Conservation (phyloP, 37 sponge, comb jelly and placozoan species). For the Chondrilla cf. caribensis region DNA sequence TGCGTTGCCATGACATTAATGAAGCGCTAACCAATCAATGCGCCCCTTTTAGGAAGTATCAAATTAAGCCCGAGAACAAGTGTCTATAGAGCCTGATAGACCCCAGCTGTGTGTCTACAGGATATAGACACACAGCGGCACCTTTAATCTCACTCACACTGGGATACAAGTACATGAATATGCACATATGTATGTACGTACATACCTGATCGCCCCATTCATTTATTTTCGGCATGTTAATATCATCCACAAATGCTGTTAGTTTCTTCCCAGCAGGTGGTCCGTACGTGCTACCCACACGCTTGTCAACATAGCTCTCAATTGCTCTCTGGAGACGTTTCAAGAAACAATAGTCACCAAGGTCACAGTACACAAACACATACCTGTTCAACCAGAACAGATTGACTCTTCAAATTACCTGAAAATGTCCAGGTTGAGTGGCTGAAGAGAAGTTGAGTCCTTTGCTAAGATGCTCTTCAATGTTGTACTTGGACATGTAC, state of each 20-base stretch:
- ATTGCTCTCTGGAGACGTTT: constrained; percentile 71
- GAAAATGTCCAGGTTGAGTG: constrained; percentile 91
- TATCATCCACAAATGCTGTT: constrained; percentile 96
- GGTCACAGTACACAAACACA: background rate
- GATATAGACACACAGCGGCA: no score
- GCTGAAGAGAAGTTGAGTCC: constrained; percentile 97
- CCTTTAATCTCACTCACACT: no score
- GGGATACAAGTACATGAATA: background rate
- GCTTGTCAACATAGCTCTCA: constrained; percentile 98
- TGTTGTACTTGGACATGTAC: constrained; percentile 87
- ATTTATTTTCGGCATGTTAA: constrained; percentile 98
- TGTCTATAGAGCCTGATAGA: no score
- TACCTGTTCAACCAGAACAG: no score
- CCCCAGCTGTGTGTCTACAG: no score
- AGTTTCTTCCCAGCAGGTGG: constrained; percentile 96
- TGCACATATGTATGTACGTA: background rate
- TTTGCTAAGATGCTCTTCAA: constrained; percentile 92
- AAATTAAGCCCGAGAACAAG: no score
- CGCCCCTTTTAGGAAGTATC: no score
- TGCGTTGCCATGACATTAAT: no score
- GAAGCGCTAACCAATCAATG: no score
- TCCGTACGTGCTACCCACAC: constrained; percentile 96
- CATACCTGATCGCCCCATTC: constrained; percentile 96
- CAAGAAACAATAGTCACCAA: background rate
- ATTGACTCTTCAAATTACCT: constrained; percentile 25